Evolutionary conservation across 2,113 vertebrate genomes (phyloP).

Genomic region (Nestor notabilis): DNA sequence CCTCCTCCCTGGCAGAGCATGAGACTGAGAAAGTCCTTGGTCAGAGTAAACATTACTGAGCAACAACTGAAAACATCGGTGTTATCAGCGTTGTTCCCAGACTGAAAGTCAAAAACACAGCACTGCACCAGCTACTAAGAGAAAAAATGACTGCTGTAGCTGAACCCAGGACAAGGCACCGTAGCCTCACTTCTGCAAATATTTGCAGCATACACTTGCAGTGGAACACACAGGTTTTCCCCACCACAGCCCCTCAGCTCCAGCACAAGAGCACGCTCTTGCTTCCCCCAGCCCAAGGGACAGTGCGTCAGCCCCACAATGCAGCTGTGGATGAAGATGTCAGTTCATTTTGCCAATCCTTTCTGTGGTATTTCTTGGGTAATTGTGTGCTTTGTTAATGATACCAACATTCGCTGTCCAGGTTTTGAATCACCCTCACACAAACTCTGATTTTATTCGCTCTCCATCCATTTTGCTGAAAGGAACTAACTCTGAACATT

Average conservation of each 20-base stretch:
- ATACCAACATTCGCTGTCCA: neutral
- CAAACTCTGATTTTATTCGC: neutral
- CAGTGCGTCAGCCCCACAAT: neutral
- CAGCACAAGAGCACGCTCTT: fast-evolving
- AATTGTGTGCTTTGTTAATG: neutral
- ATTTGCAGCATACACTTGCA: neutral
- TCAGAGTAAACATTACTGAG: too few relatives aligned
- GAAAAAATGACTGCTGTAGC: too few relatives aligned
- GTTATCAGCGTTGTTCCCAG: too few relatives aligned
- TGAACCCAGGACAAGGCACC: too few relatives aligned
- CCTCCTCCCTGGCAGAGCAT: too few relatives aligned
- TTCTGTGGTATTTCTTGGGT: neutral
- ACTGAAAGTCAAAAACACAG: too few relatives aligned
- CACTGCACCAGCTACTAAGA: too few relatives aligned
- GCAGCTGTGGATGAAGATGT: neutral
- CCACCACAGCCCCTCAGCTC: neutral
- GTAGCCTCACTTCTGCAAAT: neutral
- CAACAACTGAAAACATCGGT: too few relatives aligned
- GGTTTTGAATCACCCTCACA: neutral
- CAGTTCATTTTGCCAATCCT: neutral
- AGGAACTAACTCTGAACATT: neutral
- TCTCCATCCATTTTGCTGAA: neutral
- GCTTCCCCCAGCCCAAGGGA: neutral
- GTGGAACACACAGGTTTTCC: neutral
- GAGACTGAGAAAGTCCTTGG: too few relatives aligned